phyloP scores from a whole-genome alignment of 2,888 invertebrate genomes.

The Limnephilus lunatus region DNA sequence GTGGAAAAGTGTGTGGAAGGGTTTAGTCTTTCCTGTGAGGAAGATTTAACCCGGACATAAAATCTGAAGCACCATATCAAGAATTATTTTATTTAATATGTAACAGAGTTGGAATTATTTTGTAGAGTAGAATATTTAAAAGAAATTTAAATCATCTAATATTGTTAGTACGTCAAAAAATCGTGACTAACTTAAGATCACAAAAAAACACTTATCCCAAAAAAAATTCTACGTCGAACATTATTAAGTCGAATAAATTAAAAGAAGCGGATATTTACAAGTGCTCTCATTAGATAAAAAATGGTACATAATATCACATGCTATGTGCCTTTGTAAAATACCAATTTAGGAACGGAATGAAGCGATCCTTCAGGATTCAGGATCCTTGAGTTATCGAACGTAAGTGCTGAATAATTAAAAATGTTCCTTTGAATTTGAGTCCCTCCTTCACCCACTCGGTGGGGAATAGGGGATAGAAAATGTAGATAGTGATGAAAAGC shows the following conservation, averaged over 20 bases:
- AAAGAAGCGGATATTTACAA: neutral
- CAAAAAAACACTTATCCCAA: no score
- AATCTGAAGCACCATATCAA: no score
- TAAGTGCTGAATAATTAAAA: neutral
- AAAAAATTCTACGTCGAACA: no score
- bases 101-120: no score
- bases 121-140: no score
- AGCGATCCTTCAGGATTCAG: neutral
- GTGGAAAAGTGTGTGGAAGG: no score
- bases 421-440: neutral
- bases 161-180: no score
- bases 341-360: neutral
- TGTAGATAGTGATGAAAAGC: neutral
- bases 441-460: neutral
- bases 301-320: neutral
- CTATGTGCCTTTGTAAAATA: neutral
- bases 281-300: neutral
- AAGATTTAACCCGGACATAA: no score
- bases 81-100: no score
- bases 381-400: neutral
- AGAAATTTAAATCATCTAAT: no score
- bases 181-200: no score
- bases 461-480: neutral
- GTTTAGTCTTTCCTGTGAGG: no score
- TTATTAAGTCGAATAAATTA: neutral